Evolutionary conservation across 2,113 vertebrate species (phyloP), one percentile per base, ranked within the genome.

Genomic region (Cebidichthys violaceus): DNA sequence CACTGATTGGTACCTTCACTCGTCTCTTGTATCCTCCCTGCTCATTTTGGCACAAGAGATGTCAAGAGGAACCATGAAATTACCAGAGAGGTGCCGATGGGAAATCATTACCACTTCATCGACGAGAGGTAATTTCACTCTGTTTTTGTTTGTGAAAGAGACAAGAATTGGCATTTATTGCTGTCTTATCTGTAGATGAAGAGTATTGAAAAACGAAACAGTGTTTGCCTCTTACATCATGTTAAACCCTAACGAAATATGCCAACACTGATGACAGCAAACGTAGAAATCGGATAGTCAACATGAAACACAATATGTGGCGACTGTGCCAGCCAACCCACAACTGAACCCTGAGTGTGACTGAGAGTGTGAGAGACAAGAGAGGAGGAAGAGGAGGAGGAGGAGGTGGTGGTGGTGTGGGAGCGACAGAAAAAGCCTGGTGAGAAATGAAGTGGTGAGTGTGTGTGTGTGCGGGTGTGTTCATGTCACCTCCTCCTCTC

Each of bases 401-500:
- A 73, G 54, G 75, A 62, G 55, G 70, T 69, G 66, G 79, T 77
- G 66, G 66, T 22, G 84, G 52, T 81, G 88, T 61, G 74, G 71
- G 61, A 74, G 84, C 14, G 71, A 82, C 79, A 81, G 86, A 83
- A 77, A 90, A 91, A 83, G 86, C 84, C 67, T 79, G 76, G 90
- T 92, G 89, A 87, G 83, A 92, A 84, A 92, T 87, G 65, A 90
- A 86, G 75, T 74, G 52, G 62, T 69, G 73, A 65, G 75, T 87
- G 69, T 62, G 72, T 83, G 55, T 73, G 76, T 83, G 41, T 74
- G 77, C 61, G 79, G 57, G 61, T 70, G 68, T 74, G 68, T 79
- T 64, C 54, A 66, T 90, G 85, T 81, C 88, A 86, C 81, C 89
- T 90, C 86, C 39, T 62, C 66, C 65, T 90, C 75, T 77, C 59